Evolutionary conservation across 2,888 invertebrate genomes (phyloP), one percentile per base, ranked within the genome.

Genomic region (Eudemis profundana): DNA sequence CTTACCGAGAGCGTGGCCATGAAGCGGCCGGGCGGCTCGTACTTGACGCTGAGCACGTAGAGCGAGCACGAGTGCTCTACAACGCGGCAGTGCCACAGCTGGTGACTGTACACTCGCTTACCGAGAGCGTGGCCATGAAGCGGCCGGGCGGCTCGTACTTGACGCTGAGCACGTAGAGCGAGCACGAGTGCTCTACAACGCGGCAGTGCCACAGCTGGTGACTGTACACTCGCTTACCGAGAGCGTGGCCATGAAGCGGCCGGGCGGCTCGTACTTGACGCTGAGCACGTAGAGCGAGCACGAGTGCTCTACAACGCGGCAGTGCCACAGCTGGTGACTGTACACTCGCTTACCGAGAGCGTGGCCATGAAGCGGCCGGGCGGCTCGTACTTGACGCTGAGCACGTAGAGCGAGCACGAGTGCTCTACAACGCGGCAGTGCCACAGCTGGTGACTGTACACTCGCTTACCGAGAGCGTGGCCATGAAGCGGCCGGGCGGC

Each of bases 141-240:
- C 64, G 72, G 54, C 82, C 80, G 0, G 81, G 79, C 33, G 78
- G 75, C n/a, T 73, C 70, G 47, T 78, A 80, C 63, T 76, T 76
- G 1, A 76, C 82, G 51, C 81, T 79, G 17, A 89, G 70, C 10
- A 81, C 74, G 67, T 78, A 85, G 0, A 89, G 64, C 0, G 27
- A 23, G 0, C 61, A 61, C 10, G 50, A 66, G 27, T 69, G 68
- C 54, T 82, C 75, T 2, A 83, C 7, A 12, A 84, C 72, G 0
- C 68, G 70, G 12, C 74, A 74, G 21, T 54, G 49, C 83, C 85
- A 84, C 12, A 66, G n/a, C 3, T 66, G 68, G 0, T 69, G 56
- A n/a, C n/a, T n/a, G n/a, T n/a, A n/a, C n/a, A n/a, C n/a, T n/a
- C n/a, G 3, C 70, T 47, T 0, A 69, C 63, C 19, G 27, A 27